A percentile compares a stretch with the other conserved stretches of the same genome.
phyloP scores from a whole-genome alignment of 2,797 vertebrate genomes.

The Percopsis omiscomaycus region DNA sequence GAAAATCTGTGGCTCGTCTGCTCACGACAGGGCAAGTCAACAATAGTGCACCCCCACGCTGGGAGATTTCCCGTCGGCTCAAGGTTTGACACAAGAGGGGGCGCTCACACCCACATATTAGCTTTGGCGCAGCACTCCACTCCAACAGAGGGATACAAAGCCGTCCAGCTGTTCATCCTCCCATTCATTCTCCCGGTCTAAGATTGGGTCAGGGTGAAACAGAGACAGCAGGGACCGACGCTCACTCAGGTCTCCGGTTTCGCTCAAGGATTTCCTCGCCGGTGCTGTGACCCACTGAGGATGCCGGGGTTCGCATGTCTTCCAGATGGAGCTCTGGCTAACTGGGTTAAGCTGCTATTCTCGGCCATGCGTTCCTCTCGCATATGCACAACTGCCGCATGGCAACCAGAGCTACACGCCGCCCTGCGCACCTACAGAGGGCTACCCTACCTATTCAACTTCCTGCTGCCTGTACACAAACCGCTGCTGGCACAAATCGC shows the following conservation, averaged over 20 bases:
- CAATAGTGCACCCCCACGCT: too few relatives aligned
- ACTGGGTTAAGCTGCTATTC: slow-evolving; percentile 35
- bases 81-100: neutral
- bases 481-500: neutral
- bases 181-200: neutral
- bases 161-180: slow-evolving; percentile 1
- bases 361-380: slow-evolving; percentile 12
- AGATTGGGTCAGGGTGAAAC: neutral
- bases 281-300: neutral
- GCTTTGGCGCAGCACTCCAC: neutral
- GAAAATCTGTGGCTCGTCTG: neutral
- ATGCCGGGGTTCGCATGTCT: slow-evolving; percentile 11
- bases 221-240: neutral
- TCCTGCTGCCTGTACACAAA: neutral
- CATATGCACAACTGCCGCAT: slow-evolving; percentile 3
- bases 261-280: neutral
- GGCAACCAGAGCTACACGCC: neutral
- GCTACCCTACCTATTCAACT: slow-evolving; percentile 10
- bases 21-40: neutral
- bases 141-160: neutral
- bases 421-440: slow-evolving; percentile 11
- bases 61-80: neutral
- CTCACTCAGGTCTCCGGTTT: too few relatives aligned
- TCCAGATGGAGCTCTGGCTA: slow-evolving; percentile 22
- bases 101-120: slow-evolving; percentile 9